phyloP scores from a whole-genome alignment of 2,797 vertebrate genomes.

The Rhinatrema bivittatum region DNA sequence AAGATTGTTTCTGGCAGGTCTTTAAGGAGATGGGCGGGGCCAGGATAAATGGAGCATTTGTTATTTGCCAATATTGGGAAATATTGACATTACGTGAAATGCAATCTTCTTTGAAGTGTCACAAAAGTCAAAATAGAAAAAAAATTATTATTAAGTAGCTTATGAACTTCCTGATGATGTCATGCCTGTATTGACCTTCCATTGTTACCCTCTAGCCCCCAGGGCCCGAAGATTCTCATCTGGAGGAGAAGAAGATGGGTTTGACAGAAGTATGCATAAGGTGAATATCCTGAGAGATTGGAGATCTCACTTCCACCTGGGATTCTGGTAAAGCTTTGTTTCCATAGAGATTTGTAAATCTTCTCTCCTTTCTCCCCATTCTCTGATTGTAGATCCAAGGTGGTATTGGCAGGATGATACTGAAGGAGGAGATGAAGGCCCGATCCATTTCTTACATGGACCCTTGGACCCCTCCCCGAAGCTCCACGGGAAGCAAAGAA shows the following conservation, averaged over 20 bases:
- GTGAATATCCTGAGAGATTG: slow-evolving; percentile 54
- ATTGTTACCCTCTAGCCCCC: slow-evolving; percentile 45
- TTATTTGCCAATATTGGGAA: too few relatives aligned
- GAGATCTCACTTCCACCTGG: too few relatives aligned
- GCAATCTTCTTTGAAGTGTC: too few relatives aligned
- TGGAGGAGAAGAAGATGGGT: slow-evolving; percentile 83
- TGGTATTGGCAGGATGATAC: slow-evolving; percentile 87
- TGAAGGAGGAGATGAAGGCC: slow-evolving; percentile 97
- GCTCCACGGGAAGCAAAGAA: slow-evolving; percentile 85
- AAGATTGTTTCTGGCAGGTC: too few relatives aligned
- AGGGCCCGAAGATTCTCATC: slow-evolving; percentile 81
- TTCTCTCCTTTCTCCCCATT: not conserved
- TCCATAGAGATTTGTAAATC: too few relatives aligned
- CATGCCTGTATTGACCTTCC: not conserved
- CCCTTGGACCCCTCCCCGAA: slow-evolving; percentile 81
- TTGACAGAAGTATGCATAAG: slow-evolving; percentile 85
- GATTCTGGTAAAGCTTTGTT: not conserved
- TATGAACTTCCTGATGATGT: too few relatives aligned
- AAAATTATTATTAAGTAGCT: too few relatives aligned
- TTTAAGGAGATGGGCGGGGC: too few relatives aligned
- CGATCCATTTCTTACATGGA: slow-evolving; percentile 80
- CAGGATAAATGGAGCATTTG: too few relatives aligned
- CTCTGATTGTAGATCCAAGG: slow-evolving; percentile 73
- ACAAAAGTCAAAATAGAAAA: too few relatives aligned
- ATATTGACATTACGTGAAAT: too few relatives aligned